Conservation (phyloP, 2,797 vertebrate genomes). For the Podarcis lilfordi region DNA sequence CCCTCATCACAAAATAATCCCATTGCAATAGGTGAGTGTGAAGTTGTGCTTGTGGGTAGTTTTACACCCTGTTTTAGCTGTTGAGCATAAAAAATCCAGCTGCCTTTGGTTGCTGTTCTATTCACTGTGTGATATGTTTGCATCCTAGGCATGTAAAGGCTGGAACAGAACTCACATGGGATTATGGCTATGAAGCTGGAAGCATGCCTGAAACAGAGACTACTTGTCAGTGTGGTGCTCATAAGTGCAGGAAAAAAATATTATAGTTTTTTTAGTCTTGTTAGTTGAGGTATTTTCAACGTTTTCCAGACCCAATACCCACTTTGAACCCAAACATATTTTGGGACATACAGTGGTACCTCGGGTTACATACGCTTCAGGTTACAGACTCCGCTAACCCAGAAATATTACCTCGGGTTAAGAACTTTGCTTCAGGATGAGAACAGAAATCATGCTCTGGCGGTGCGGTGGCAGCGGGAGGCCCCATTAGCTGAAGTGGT, state of each 20-base stretch:
- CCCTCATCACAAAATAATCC: not conserved
- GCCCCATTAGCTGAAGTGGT: too few relatives aligned
- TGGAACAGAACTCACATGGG: conserved; percentile 92
- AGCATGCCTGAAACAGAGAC: conserved; percentile 79
- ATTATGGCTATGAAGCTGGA: conserved; percentile 84
- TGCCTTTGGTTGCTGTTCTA: not conserved
- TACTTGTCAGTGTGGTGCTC: conserved; percentile 79
- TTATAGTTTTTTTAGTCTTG: conserved; percentile 63
- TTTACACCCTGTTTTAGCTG: not conserved
- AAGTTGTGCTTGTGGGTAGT: not conserved
- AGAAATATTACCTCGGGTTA: too few relatives aligned
- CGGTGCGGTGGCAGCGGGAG: too few relatives aligned
- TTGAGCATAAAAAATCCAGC: not conserved
- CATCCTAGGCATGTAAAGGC: conserved; percentile 85
- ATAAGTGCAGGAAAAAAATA: conserved; percentile 79
- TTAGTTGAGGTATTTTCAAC: too few relatives aligned
- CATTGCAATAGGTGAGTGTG: not conserved
- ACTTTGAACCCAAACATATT: too few relatives aligned
- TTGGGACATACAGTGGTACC: too few relatives aligned
- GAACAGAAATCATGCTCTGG: too few relatives aligned
- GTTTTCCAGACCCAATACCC: too few relatives aligned
- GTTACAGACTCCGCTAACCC: too few relatives aligned
- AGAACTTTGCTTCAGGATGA: too few relatives aligned
- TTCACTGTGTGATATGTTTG: conserved; percentile 38
- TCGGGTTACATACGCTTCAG: too few relatives aligned